Evolutionary conservation across 2,888 invertebrate genomes (phyloP).

Genomic region (Cyclophora punctaria): DNA sequence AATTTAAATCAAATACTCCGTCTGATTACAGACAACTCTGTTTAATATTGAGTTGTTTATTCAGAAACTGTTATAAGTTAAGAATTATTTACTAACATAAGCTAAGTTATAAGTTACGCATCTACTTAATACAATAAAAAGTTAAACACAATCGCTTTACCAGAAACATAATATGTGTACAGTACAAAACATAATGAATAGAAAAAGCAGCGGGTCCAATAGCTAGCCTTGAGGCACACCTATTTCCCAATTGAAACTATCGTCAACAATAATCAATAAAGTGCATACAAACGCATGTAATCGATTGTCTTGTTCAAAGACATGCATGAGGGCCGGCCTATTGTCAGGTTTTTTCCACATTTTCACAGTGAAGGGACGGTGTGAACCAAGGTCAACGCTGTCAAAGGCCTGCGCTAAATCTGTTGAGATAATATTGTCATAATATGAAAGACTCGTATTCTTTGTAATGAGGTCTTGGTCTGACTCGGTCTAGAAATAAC

Average conservation of each 20-base stretch:
- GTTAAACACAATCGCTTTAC: background rate
- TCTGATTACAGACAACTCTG: too few species aligned
- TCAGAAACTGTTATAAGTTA: too few species aligned
- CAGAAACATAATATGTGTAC: slow-evolving; percentile 1
- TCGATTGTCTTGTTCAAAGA: slow-evolving; percentile 66
- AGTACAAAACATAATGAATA: slow-evolving; percentile 16
- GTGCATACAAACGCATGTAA: slow-evolving; percentile 58
- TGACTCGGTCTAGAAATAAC: too few species aligned
- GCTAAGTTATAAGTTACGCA: background rate
- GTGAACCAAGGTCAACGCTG: slow-evolving; percentile 68
- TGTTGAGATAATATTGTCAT: slow-evolving; percentile 12
- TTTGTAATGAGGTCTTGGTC: background rate
- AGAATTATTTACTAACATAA: background rate
- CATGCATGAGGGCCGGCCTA: slow-evolving; percentile 56
- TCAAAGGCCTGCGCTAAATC: slow-evolving; percentile 58
- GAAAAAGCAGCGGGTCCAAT: slow-evolving; percentile 33
- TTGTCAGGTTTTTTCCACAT: slow-evolving; percentile 68
- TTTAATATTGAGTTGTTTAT: too few species aligned
- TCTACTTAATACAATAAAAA: background rate
- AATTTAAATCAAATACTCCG: too few species aligned
- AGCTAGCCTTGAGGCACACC: slow-evolving; percentile 44
- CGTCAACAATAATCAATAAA: slow-evolving; percentile 68
- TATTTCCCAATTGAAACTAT: slow-evolving; percentile 56
- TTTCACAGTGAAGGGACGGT: slow-evolving; percentile 72
- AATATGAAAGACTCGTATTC: slow-evolving; percentile 3